Evolutionary conservation across 2,888 invertebrate species (phyloP).

Genomic region (Netelia virgata): DNA sequence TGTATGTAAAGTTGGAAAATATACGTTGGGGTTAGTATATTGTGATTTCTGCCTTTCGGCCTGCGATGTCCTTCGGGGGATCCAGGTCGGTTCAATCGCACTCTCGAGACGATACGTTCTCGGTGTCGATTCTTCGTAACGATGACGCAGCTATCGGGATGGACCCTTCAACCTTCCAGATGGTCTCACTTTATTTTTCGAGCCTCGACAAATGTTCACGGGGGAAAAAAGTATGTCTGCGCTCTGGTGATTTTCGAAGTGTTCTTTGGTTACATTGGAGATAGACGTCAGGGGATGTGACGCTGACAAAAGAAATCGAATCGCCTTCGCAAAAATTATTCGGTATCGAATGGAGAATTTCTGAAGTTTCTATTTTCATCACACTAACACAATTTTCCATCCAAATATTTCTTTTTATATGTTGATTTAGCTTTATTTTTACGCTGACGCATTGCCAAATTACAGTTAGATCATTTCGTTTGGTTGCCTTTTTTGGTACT

Average conservation of each 20-base stretch:
- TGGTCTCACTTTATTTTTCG: background rate
- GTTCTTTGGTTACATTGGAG: no score
- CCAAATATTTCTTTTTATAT: background rate
- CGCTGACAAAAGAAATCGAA: no score
- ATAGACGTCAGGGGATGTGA: no score
- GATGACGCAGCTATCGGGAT: background rate
- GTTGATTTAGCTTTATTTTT: background rate
- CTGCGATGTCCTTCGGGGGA: background rate
- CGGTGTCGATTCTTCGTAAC: background rate
- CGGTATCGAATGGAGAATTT: no score
- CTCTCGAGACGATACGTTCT: background rate
- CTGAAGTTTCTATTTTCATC: no score
- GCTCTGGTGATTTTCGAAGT: background rate
- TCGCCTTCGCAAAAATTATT: no score
- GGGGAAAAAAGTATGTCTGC: background rate
- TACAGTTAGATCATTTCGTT: background rate
- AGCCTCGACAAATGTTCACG: background rate
- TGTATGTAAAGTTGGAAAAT: background rate
- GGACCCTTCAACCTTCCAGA: background rate
- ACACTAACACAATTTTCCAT: no score
- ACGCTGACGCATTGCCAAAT: background rate
- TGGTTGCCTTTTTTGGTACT: background rate
- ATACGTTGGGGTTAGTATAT: background rate
- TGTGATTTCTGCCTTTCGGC: background rate
- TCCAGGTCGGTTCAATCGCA: background rate